Percentiles rank a stretch among this genome's conserved stretches.
Evolutionary conservation across 2,888 invertebrate species (phyloP).

Genomic region (Panopea generosa): DNA sequence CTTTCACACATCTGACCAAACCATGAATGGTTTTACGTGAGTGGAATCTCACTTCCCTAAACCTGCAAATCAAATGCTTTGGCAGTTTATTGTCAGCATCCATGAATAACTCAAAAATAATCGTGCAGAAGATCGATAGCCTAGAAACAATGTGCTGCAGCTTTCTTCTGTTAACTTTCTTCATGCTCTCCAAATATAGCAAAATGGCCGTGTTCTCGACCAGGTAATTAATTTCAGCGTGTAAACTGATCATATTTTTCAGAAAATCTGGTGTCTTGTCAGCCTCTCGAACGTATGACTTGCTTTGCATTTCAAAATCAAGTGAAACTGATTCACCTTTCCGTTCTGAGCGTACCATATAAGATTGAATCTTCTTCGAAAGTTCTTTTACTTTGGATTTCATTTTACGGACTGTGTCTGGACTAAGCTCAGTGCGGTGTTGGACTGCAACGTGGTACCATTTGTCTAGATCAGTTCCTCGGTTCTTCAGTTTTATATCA

Average conservation of each 20-base stretch:
- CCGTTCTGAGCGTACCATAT: slow-evolving; percentile 14
- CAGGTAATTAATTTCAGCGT: slow-evolving; percentile 61
- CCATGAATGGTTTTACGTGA: slow-evolving; percentile 27
- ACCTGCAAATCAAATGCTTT: slow-evolving; percentile 7
- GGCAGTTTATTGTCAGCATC: background rate
- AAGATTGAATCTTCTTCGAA: slow-evolving; percentile 26
- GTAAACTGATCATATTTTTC: slow-evolving; percentile 50
- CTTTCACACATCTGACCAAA: slow-evolving; percentile 10
- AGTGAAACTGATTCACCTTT: too few relatives aligned
- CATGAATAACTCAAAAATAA: slow-evolving; percentile 27
- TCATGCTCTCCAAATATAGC: background rate
- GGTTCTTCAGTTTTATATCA: background rate
- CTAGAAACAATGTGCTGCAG: slow-evolving; percentile 22
- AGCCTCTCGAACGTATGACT: slow-evolving; percentile 18
- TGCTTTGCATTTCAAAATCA: background rate
- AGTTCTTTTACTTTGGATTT: slow-evolving; percentile 33
- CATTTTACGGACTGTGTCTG: slow-evolving; percentile 21
- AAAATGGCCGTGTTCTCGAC: slow-evolving; percentile 51
- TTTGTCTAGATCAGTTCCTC: background rate
- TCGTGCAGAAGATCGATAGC: slow-evolving; percentile 18
- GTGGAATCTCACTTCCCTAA: slow-evolving; percentile 35
- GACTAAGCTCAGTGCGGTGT: slow-evolving; percentile 48
- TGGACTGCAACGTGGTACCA: slow-evolving; percentile 56
- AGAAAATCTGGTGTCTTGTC: slow-evolving; percentile 45
- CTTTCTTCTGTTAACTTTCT: background rate